Conservation (phyloP, 2,797 vertebrate species). For the Serranus cabrilla region DNA sequence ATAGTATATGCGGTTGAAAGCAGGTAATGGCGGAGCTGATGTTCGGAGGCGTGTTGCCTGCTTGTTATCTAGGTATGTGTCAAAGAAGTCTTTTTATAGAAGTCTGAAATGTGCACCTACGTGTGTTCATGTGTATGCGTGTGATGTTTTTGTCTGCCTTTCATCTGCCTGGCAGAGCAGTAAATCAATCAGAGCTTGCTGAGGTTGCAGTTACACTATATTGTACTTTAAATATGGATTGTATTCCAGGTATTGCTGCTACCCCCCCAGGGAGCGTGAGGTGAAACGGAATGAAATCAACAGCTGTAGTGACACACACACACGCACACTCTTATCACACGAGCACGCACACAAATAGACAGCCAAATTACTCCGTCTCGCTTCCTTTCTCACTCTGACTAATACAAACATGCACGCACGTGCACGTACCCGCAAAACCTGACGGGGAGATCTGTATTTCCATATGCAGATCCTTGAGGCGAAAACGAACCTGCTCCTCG, state of each 20-base stretch:
- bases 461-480: constrained; percentile 66
- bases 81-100: constrained; percentile 58
- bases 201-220: constrained; percentile 41
- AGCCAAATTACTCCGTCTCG: constrained; percentile 49
- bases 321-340: not conserved
- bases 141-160: constrained; percentile 42
- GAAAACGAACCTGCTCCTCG: constrained; percentile 56
- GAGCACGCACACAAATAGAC: constrained; percentile 32
- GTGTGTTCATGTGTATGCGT: constrained; percentile 18
- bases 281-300: constrained; percentile 66
- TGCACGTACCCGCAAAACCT: constrained; percentile 41
- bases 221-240: constrained; percentile 66
- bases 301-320: constrained; percentile 55
- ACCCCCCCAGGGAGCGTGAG: constrained; percentile 31
- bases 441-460: constrained; percentile 56
- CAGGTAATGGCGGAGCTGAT: constrained; percentile 23
- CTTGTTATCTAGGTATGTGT: constrained; percentile 49
- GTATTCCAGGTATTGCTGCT: constrained; percentile 52
- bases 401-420: constrained; percentile 38
- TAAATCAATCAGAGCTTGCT: constrained; percentile 63
- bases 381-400: constrained; percentile 37
- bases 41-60: constrained; percentile 17
- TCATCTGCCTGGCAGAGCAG: constrained; percentile 33
- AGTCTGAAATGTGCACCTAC: constrained; percentile 34
- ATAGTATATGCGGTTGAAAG: constrained; percentile 28